phyloP scores from a whole-genome alignment of 1,140 invertebrate species.

The Hypothenemus hampei region DNA sequence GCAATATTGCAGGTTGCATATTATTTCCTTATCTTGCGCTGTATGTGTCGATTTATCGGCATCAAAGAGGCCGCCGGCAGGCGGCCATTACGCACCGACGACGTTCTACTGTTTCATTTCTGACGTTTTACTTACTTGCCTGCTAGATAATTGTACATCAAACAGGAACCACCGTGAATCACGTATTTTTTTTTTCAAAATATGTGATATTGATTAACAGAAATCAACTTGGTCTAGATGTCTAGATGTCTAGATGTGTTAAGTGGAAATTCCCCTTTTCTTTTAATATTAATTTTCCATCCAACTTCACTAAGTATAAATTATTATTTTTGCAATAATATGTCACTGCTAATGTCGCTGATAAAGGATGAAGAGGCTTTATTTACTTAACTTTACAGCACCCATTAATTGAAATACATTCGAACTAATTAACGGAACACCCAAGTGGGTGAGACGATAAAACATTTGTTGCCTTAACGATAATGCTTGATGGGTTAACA shows the following conservation, averaged over 20 bases:
- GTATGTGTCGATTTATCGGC: slow-evolving; percentile 1
- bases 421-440: slow-evolving; percentile 17
- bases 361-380: slow-evolving; percentile 5
- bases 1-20: slow-evolving; percentile 10
- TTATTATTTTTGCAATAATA: too few species aligned
- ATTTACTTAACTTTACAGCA: slow-evolving; percentile 12
- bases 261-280: too few species aligned
- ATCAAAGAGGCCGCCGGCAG: slow-evolving; percentile 2
- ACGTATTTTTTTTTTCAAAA: too few species aligned
- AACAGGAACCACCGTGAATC: too few species aligned
- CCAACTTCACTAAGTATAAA: too few species aligned
- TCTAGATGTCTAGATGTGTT: too few species aligned
- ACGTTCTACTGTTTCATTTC: not conserved
- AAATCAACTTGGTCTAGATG: too few species aligned
- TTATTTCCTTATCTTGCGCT: slow-evolving; percentile 10
- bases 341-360: not conserved
- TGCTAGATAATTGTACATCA: too few species aligned
- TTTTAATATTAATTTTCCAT: too few species aligned
- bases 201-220: too few species aligned
- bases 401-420: too few species aligned
- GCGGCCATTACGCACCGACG: too few species aligned
- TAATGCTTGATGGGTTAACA: slow-evolving; percentile 7
- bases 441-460: slow-evolving; percentile 13
- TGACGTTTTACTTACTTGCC: not conserved
- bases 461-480: slow-evolving; percentile 1